phyloP scores from a whole-genome alignment of 2,797 vertebrate genomes.

The Triplophysa bombifrons region DNA sequence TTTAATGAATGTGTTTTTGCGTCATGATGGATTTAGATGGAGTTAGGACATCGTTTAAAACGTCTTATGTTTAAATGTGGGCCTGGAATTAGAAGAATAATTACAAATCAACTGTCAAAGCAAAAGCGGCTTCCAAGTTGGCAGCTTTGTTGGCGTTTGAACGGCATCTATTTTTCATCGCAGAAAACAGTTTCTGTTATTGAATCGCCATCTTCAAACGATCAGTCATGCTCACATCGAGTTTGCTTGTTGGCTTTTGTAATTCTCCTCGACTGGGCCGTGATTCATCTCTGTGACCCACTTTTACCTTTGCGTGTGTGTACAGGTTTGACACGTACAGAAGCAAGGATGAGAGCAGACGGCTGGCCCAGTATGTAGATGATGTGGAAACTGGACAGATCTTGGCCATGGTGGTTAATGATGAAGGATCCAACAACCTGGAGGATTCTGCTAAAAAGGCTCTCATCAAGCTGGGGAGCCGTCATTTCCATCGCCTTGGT shows the following conservation, averaged over 20 bases:
- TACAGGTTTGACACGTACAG: conserved; percentile 93
- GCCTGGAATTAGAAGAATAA: conserved; percentile 38
- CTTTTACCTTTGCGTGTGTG: conserved; percentile 30
- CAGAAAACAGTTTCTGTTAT: conserved; percentile 34
- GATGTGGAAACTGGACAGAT: conserved; percentile 80
- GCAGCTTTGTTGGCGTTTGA: conserved; percentile 11
- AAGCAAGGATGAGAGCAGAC: conserved; percentile 86
- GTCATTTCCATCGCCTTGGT: conserved; percentile 86
- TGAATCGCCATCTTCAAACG: conserved; percentile 28
- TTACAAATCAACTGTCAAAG: conserved; percentile 46
- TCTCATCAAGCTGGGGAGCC: conserved; percentile 87
- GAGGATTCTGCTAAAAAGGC: conserved; percentile 88
- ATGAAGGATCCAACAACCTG: conserved; percentile 93
- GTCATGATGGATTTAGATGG: conserved; percentile 7
- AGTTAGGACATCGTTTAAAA: conserved; percentile 4
- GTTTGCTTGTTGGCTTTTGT: conserved; percentile 46
- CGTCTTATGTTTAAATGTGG: conserved; percentile 33
- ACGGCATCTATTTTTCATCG: conserved; percentile 29
- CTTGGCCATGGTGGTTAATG: conserved; percentile 88
- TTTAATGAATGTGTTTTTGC: not conserved
- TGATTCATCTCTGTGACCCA: conserved; percentile 50
- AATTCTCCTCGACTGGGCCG: conserved; percentile 22
- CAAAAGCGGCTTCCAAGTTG: conserved; percentile 31
- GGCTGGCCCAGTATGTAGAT: conserved; percentile 86
- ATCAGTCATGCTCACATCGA: conserved; percentile 23